phyloP scores from a whole-genome alignment of 2,113 vertebrate species.

The Alces alces region DNA sequence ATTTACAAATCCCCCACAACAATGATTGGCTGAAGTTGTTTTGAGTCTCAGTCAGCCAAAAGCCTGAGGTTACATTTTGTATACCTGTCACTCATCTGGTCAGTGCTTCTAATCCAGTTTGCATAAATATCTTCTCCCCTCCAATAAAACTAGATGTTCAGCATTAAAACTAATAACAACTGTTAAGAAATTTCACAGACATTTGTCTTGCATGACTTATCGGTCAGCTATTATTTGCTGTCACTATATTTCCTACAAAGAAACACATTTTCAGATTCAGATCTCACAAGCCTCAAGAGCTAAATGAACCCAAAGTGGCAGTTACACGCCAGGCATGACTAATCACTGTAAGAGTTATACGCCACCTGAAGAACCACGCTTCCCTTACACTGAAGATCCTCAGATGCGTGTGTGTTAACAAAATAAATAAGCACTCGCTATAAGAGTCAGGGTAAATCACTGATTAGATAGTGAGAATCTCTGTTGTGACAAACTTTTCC shows the following conservation, averaged over 20 bases:
- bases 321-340: not conserved
- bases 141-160: not conserved
- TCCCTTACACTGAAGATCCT: not conserved
- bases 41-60: not conserved
- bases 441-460: slow-evolving; percentile 19
- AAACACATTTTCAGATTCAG: not conserved
- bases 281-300: not conserved
- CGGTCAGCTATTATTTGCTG: not conserved
- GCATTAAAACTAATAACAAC: not conserved
- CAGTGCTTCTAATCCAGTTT: not conserved
- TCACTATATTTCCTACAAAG: not conserved
- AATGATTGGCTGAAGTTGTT: not conserved
- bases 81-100: not conserved
- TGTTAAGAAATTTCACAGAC: not conserved
- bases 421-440: not conserved
- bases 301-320: not conserved
- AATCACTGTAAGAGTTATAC: not conserved
- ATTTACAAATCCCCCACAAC: not conserved
- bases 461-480: not conserved
- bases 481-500: slow-evolving; percentile 18
- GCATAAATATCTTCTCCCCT: not conserved
- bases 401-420: not conserved
- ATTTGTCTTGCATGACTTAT: not conserved
- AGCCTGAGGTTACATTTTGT: not conserved
- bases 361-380: not conserved